These are phyloP conservation scores for Medauroidea extradentata DNA, from an alignment of 1,140 invertebrate species.

Conservation along the genomic window DNA sequence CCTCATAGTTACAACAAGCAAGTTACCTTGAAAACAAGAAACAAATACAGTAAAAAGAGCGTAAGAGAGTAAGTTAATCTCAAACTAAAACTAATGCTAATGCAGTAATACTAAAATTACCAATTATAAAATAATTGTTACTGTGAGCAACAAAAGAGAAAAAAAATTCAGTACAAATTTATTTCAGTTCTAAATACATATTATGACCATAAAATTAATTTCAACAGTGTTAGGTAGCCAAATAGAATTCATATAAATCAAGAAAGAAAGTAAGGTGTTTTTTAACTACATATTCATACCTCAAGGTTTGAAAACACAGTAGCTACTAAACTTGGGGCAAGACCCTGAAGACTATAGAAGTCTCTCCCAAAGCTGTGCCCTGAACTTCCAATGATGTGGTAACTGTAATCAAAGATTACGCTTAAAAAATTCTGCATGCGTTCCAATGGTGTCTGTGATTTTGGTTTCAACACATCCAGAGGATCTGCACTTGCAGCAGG, in stretches of 20 bases:
- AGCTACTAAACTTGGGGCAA: conserved; percentile 56
- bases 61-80: no score
- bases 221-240: not conserved
- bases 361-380: conserved; percentile 76
- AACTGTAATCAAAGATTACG: conserved; percentile 64
- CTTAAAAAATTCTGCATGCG: conserved; percentile 78
- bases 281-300: conserved; percentile 42
- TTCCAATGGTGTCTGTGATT: conserved; percentile 55
- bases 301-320: conserved; percentile 67
- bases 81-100: no score
- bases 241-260: not conserved
- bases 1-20: no score
- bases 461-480: conserved; percentile 42
- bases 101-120: not conserved
- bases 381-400: conserved; percentile 72
- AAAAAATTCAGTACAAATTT: no score
- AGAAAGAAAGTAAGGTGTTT: no score
- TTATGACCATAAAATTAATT: not conserved
- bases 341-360: conserved; percentile 66
- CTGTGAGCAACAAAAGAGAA: no score
- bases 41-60: no score
- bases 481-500: conserved; percentile 35
- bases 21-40: no score
- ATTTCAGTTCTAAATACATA: not conserved
- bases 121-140: not conserved